These are phyloP conservation scores for Anableps anableps DNA, from an alignment of 2,797 vertebrate species.

Conservation along the genomic window DNA sequence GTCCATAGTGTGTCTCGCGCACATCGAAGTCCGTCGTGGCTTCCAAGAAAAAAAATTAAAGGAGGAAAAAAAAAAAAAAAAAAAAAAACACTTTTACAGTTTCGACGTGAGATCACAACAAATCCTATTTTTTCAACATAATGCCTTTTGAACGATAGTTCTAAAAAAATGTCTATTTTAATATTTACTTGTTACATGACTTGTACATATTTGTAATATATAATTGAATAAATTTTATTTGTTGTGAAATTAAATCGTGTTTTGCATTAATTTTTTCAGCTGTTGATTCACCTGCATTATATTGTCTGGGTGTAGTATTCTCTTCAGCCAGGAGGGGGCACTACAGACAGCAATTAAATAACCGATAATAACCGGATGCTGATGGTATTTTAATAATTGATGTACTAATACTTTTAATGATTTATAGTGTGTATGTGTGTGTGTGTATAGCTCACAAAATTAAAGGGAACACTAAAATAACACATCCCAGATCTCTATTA, in stretches of 20 bases:
- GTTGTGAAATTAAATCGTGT: constrained; percentile 87
- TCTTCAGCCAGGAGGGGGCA: constrained; percentile 56
- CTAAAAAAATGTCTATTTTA: constrained; percentile 99
- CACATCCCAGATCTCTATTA: too few relatives aligned
- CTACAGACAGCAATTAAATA: background rate
- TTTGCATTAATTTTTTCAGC: background rate
- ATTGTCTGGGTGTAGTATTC: background rate
- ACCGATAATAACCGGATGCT: too few relatives aligned
- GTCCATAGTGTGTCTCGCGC: constrained; percentile 86
- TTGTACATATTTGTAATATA: constrained; percentile 99
- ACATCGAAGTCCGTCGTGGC: constrained; percentile 84
- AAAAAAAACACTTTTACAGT: constrained; percentile 82
- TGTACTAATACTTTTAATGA: too few relatives aligned
- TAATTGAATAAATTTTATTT: constrained; percentile 99
- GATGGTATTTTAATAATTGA: background rate
- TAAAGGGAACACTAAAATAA: too few relatives aligned
- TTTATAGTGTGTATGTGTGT: too few relatives aligned
- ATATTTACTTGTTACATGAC: constrained; percentile 97
- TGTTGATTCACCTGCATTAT: background rate
- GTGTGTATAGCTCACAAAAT: too few relatives aligned
- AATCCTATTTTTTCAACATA: constrained; percentile 94
- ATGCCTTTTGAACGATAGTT: constrained; percentile 97
- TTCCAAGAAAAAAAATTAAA: constrained; percentile 77
- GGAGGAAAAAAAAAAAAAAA: constrained; percentile 53
- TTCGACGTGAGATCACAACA: constrained; percentile 89